Evolutionary conservation across 2,888 invertebrate species (phyloP).

Genomic region (Drosophila parthenogenetica): DNA sequence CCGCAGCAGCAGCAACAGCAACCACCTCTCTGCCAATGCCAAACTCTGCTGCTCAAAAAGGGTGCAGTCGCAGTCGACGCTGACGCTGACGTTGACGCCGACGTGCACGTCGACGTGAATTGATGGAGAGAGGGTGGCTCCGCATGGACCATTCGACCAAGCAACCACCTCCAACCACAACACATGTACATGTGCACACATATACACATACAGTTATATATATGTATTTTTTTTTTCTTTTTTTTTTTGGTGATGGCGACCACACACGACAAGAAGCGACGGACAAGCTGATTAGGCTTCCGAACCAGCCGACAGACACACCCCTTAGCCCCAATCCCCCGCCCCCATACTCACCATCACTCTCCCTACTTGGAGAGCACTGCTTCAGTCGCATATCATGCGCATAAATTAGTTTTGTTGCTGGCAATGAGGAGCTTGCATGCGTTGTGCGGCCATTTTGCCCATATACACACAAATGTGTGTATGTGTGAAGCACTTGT

Average conservation of each 20-base stretch:
- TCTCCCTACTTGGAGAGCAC: conserved; percentile 3
- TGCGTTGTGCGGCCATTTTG: conserved; percentile 64
- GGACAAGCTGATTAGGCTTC: conserved; percentile 47
- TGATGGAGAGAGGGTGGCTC: conserved; percentile 14
- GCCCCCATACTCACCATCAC: background rate
- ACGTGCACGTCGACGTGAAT: conserved; percentile 40
- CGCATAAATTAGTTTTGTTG: conserved; percentile 80
- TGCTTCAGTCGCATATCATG: conserved; percentile 39
- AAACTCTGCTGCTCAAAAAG: conserved; percentile 42
- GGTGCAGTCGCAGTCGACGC: conserved; percentile 68
- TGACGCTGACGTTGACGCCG: conserved; percentile 33
- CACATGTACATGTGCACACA: background rate
- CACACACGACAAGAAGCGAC: conserved; percentile 39
- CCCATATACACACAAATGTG: conserved; percentile 18
- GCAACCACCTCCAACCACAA: background rate
- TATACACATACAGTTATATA: too few relatives aligned
- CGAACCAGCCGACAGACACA: background rate
- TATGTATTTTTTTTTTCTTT: too few relatives aligned
- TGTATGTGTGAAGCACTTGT: background rate
- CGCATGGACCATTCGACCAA: conserved; percentile 20
- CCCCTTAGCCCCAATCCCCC: background rate
- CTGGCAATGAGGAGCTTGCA: conserved; percentile 63
- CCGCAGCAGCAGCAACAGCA: background rate
- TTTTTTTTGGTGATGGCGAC: conserved; percentile 60
- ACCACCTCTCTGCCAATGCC: conserved; percentile 7